Base-by-base conservation (phyloP, 2,888 invertebrate species). In the Pterostichus madidus region DNA sequence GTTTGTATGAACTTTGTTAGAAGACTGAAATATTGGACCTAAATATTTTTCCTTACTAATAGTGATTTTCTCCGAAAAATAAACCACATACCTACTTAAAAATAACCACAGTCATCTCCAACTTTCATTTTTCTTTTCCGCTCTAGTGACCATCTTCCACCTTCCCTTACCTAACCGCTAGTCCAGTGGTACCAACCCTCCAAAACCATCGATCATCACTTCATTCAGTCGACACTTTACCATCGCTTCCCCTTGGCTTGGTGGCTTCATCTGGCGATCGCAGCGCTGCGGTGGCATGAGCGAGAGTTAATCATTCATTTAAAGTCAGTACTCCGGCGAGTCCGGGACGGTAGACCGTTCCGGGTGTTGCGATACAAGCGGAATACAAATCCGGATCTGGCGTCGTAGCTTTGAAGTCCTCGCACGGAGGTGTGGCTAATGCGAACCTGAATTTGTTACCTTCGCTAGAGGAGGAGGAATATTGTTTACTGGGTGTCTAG, bases 301-400 rank as follows among this genome's bases (percentile, higher is more conserved):
- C 17, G 68, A 44, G 46, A 75, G 75, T 52, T 75, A 75, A 75
- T 75, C 75, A 75, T 75, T 75, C 75, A 75, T 75, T 75, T 75
- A 75, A 75, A 75, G 75, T 75, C 75, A 24, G 75, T 15, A 44
- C 68, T 32, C 32, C 31, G 32, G 35, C 13, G 6, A 49, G 31
- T 76, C 76, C 76, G 52, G 73, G 31, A 8, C 24, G 15, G 24
- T 3, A 6, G 31, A 4, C 15, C n/a, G 24, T 13, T 77, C 77
- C 77, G 77, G 77, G 35, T n/a, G 53, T 32, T 44, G 59, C 77
- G 56, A 77, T 77, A 77, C 77, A 71, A 46, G 15, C 68, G 68
- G 68, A 71, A 71, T 71, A 71, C 68, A 71, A 44, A 71, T 71
- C 68, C 68, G 68, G 68, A 68, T 39, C 39, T 5, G 39, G 1